Evolutionary conservation across 1,140 invertebrate species (phyloP).

Genomic region (Papilio machaon): DNA sequence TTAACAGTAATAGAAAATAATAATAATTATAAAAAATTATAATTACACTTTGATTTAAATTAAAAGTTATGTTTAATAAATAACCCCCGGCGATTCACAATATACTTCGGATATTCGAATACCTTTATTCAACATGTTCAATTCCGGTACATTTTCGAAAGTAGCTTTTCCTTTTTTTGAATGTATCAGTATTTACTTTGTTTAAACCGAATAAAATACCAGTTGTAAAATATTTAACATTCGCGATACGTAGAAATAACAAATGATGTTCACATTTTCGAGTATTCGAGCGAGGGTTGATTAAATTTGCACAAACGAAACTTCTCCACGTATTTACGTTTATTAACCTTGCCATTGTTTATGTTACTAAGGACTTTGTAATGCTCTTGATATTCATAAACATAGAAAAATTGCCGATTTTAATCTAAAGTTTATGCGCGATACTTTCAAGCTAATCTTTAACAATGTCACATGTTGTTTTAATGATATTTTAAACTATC

Average conservation of each 20-base stretch:
- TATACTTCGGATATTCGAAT: background rate
- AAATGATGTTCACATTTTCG: conserved; percentile 22
- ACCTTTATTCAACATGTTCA: background rate
- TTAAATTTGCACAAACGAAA: conserved; percentile 17
- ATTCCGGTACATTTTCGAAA: background rate
- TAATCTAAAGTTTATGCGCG: too few relatives aligned
- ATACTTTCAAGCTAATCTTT: too few relatives aligned
- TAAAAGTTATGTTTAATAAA: too few relatives aligned
- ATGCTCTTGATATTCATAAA: too few relatives aligned
- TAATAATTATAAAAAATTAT: too few relatives aligned
- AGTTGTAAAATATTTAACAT: background rate
- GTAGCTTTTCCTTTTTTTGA: background rate
- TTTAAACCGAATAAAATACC: conserved; percentile 13
- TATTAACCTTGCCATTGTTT: background rate
- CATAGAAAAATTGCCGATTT: too few relatives aligned
- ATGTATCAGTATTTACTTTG: background rate
- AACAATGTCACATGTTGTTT: too few relatives aligned
- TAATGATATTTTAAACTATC: too few relatives aligned
- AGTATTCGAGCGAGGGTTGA: conserved; percentile 2
- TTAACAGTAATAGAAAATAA: too few relatives aligned
- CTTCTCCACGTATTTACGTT: conserved; percentile 5
- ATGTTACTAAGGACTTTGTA: too few relatives aligned
- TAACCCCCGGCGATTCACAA: background rate
- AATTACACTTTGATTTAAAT: too few relatives aligned
- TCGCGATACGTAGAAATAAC: conserved; percentile 11